Evolutionary conservation across 2,888 invertebrate genomes (phyloP), one percentile per base, ranked within the genome.

Genomic region (Tetrapedia diversipes): DNA sequence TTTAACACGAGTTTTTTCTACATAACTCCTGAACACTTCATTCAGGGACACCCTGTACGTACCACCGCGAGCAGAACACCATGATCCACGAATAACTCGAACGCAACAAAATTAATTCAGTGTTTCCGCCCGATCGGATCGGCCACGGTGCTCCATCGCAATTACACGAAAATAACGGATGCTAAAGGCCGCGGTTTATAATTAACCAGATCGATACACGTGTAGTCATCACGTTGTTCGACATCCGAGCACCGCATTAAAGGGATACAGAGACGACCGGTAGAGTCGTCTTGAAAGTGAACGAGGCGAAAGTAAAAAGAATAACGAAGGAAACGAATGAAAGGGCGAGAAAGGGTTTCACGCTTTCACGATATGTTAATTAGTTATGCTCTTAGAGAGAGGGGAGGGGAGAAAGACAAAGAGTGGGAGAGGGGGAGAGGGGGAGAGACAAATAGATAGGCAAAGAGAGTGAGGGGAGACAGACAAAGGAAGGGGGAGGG

Each of bases 151-250:
- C 16, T 49, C 39, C 49, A 57, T 39, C 68, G 39, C 60, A 43
- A 47, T 72, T 70, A 70, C 71, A 45, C 32, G 59, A 53, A 72
- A 72, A 70, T 54, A 72, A 60, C 59, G 59, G n/a, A 51, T 29
- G 34, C 39, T 37, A 39, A 71, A 70, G 45, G 59, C 53, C 59
- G 72, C 24, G 37, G 72, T 72, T 39, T 71, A 72, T 72, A 72
- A 72, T 72, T 70, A 60, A 72, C 39, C n/a, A 22, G 59, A 71
- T 60, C 72, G 71, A 72, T 72, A 71, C 60, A 60, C 53, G 72
- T 54, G 72, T 54, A 54, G 53, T 70, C 39, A 51, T 60, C 53
- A 27, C 47, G 72, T 45, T 72, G 59, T 10, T 19, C 43, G 72
- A 63, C 24, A 22, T 24, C 24, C 11, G 41, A 34, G 49, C 56